Evolutionary conservation across 2,888 invertebrate genomes (phyloP).

Genomic region (Eilema griseolum): DNA sequence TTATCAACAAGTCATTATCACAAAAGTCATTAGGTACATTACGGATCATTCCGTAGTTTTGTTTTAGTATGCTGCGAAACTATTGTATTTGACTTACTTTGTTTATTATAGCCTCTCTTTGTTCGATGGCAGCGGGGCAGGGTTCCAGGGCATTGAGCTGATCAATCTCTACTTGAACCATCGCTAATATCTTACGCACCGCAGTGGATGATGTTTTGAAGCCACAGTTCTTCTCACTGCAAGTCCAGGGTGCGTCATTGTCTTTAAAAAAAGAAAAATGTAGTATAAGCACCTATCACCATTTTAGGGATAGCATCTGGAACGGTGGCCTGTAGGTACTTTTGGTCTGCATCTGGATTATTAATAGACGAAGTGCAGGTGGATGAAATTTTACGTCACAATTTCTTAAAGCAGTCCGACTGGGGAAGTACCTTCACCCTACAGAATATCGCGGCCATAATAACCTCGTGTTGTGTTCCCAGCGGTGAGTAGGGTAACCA

Average conservation of each 20-base stretch:
- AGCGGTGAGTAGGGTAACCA: no score
- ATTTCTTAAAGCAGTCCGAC: no score
- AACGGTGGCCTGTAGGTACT: no score
- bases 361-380: no score
- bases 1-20: no score
- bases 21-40: no score
- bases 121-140: slow-evolving; percentile 88
- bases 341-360: no score
- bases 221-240: slow-evolving; percentile 88
- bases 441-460: no score
- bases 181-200: slow-evolving; percentile 87
- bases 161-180: slow-evolving; percentile 90
- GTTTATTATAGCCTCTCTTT: slow-evolving; percentile 87
- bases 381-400: no score
- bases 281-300: not conserved
- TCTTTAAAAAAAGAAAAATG: slow-evolving; percentile 71
- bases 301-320: not conserved
- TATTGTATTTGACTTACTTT: slow-evolving; percentile 70
- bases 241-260: slow-evolving; percentile 88
- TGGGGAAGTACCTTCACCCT: no score
- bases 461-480: no score
- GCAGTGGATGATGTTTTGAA: slow-evolving; percentile 88
- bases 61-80: not conserved
- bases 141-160: slow-evolving; percentile 87
- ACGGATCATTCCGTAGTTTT: no score